These are phyloP conservation scores for Falcunculus frontatus DNA, from an alignment of 2,113 vertebrate species.

Conservation along the genomic window DNA sequence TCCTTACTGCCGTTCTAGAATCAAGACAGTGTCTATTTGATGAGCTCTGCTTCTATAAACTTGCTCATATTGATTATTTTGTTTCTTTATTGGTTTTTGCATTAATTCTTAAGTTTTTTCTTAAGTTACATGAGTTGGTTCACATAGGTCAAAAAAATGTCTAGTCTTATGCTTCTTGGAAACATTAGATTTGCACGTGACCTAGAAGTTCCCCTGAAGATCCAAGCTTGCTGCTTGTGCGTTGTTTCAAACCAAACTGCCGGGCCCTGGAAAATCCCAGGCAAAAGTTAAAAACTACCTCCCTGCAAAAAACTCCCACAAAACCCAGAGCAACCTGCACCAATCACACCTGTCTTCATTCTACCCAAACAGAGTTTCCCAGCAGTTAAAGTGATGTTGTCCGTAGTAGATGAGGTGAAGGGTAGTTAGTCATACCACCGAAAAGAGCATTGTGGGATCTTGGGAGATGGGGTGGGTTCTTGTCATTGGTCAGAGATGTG, in stretches of 20 bases:
- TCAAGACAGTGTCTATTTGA: background rate
- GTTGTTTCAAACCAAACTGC: background rate
- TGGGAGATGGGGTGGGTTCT: rapidly evolving
- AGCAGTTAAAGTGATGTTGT: background rate
- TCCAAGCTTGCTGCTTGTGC: background rate
- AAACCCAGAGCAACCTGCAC: background rate
- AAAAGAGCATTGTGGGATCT: background rate
- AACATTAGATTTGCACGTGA: background rate
- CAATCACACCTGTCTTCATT: background rate
- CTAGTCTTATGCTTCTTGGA: background rate
- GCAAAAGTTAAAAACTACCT: background rate
- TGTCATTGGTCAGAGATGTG: background rate
- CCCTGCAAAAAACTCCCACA: background rate
- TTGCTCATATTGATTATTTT: background rate
- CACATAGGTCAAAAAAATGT: background rate
- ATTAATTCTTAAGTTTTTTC: background rate
- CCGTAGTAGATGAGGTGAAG: background rate
- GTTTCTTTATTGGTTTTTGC: background rate
- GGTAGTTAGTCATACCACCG: background rate
- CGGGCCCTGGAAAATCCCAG: background rate
- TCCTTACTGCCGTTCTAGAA: background rate
- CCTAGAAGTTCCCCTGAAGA: background rate
- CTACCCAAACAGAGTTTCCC: background rate
- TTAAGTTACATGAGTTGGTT: background rate
- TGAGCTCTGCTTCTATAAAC: background rate